Conservation (phyloP, 2,888 invertebrate genomes). For the Acronicta leporina region DNA sequence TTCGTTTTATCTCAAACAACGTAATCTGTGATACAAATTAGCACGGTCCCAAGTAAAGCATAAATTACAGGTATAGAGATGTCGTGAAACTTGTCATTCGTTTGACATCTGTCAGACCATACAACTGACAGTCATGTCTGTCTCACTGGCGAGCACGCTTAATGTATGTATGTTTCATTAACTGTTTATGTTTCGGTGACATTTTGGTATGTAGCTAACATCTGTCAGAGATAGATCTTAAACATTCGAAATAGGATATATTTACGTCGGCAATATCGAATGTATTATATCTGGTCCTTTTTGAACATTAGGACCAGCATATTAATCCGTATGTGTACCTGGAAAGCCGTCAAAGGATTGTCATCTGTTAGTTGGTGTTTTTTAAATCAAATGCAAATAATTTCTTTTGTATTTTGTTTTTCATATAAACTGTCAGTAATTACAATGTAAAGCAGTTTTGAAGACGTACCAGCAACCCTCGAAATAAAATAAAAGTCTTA, state of each 20-base stretch:
- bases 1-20: background rate
- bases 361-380: too few species aligned
- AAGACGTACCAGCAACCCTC: too few species aligned
- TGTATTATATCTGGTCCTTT: background rate
- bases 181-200: conserved; percentile 33
- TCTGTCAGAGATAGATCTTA: background rate
- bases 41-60: conserved; percentile 25
- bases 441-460: too few species aligned
- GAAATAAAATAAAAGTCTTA: too few species aligned
- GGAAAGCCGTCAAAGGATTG: too few species aligned
- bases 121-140: conserved; percentile 30
- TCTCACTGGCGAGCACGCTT: conserved; percentile 23
- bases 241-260: too few species aligned
- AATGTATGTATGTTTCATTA: conserved; percentile 43
- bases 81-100: conserved; percentile 37
- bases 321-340: too few species aligned
- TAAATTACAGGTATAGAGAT: conserved; percentile 37
- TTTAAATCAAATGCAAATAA: too few species aligned
- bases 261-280: too few species aligned
- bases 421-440: too few species aligned
- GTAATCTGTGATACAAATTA: conserved; percentile 24
- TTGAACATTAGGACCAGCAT: background rate
- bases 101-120: conserved; percentile 48
- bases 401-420: too few species aligned
- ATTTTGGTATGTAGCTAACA: conserved; percentile 35